Evolutionary conservation across 2,113 vertebrate species (phyloP).

Genomic region (Sakesphorus luctuosus): DNA sequence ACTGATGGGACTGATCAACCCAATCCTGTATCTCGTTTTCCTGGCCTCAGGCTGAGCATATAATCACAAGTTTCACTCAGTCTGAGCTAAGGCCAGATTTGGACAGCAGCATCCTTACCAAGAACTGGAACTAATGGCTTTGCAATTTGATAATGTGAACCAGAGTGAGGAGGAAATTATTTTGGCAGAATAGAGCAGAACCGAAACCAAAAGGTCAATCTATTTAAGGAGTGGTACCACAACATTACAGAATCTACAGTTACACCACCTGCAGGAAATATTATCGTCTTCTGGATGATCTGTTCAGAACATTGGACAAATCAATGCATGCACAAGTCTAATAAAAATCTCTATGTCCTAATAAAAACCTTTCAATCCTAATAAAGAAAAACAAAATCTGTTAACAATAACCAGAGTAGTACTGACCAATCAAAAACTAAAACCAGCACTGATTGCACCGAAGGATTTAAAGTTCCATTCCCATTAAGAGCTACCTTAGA

Average conservation of each 20-base stretch:
- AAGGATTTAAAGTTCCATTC: background rate
- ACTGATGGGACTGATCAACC: background rate
- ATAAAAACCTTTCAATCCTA: slow-evolving; percentile 19
- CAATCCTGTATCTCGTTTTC: background rate
- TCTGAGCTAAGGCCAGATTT: background rate
- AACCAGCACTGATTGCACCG: background rate
- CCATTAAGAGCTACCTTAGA: background rate
- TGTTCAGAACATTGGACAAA: background rate
- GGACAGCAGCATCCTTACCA: background rate
- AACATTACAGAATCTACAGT: background rate
- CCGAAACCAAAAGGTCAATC: slow-evolving; percentile 9
- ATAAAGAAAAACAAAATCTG: background rate
- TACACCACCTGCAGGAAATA: background rate
- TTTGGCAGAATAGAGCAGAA: slow-evolving; percentile 27
- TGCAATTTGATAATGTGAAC: background rate
- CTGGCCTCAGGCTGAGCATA: background rate
- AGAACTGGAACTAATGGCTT: slow-evolving; percentile 15
- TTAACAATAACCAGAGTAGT: background rate
- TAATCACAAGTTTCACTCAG: background rate
- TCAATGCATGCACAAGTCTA: background rate
- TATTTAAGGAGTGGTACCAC: slow-evolving; percentile 13
- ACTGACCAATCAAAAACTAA: background rate
- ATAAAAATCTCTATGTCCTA: background rate
- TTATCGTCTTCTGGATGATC: background rate
- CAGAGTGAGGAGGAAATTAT: slow-evolving; percentile 18